A percentile compares a stretch with the other conserved stretches of the same genome.
phyloP scores from a whole-genome alignment of 2,113 vertebrate species.

The Serilophus lunatus region DNA sequence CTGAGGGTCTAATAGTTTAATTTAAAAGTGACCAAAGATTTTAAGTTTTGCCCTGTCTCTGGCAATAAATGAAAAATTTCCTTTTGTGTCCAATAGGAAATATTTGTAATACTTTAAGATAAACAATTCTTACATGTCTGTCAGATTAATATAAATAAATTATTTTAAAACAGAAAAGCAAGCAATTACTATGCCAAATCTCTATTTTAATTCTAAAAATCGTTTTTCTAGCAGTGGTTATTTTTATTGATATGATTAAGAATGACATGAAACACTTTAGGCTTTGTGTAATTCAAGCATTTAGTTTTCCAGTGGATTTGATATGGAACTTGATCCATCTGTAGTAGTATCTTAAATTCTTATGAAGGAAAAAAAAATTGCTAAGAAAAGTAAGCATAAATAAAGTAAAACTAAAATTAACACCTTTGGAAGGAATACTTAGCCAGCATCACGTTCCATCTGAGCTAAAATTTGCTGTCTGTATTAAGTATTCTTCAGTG shows the following conservation, averaged over 20 bases:
- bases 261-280: background rate
- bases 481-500: conserved; percentile 43
- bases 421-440: conserved; percentile 24
- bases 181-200: background rate
- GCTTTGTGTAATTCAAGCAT: background rate
- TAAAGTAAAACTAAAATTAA: conserved; percentile 51
- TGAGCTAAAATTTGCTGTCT: conserved; percentile 43
- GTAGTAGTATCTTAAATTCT: background rate
- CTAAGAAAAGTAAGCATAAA: conserved; percentile 1
- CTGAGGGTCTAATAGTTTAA: background rate
- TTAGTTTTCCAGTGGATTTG: background rate
- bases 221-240: background rate
- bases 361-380: background rate
- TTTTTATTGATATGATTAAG: background rate
- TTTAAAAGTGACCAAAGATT: background rate
- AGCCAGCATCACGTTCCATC: conserved; percentile 13
- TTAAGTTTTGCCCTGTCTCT: background rate
- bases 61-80: background rate
- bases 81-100: background rate
- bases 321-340: background rate
- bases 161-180: background rate
- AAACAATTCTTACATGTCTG: background rate
- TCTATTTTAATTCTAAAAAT: background rate
- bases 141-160: background rate
- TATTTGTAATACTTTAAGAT: background rate